Conservation (phyloP, 1,140 invertebrate species). For the Polypedilum vanderplanki region DNA sequence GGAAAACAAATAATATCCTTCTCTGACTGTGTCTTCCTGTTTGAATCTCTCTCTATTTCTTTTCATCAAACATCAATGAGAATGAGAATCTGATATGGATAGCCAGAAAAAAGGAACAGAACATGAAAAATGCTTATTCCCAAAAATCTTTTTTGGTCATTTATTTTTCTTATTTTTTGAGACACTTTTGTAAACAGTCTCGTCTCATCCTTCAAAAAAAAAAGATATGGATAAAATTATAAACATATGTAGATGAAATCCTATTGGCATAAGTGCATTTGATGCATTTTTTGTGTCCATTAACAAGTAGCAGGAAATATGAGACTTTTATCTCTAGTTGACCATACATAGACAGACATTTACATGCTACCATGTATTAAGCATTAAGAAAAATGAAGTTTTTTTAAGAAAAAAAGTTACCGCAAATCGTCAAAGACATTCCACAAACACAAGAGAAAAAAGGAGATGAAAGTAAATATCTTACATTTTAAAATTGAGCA, state of each 20-base stretch:
- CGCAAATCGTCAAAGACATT: too few species aligned
- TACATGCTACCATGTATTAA: too few species aligned
- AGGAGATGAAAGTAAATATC: neutral
- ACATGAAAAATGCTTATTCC: neutral
- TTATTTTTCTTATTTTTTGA: slow-evolving; percentile 20
- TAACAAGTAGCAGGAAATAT: slow-evolving; percentile 18
- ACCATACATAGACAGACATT: too few species aligned
- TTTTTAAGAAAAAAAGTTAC: too few species aligned
- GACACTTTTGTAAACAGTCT: neutral
- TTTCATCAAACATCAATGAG: neutral
- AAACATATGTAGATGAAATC: slow-evolving; percentile 13
- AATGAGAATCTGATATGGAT: slow-evolving; percentile 24
- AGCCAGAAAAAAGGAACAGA: neutral
- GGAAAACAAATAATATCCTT: slow-evolving; percentile 25
- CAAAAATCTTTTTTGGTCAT: neutral
- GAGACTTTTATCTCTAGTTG: neutral
- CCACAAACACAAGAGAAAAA: neutral
- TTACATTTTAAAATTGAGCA: slow-evolving; percentile 18
- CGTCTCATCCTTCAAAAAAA: neutral
- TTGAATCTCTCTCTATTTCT: neutral
- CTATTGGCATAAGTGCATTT: neutral
- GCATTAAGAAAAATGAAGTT: too few species aligned
- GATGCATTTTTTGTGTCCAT: neutral
- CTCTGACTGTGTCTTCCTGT: slow-evolving; percentile 16
- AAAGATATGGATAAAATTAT: neutral